A percentile compares a stretch with the other conserved stretches of the same genome.
Conservation (phyloP, 1,140 invertebrate genomes). For the Brachionus koreanus region DNA sequence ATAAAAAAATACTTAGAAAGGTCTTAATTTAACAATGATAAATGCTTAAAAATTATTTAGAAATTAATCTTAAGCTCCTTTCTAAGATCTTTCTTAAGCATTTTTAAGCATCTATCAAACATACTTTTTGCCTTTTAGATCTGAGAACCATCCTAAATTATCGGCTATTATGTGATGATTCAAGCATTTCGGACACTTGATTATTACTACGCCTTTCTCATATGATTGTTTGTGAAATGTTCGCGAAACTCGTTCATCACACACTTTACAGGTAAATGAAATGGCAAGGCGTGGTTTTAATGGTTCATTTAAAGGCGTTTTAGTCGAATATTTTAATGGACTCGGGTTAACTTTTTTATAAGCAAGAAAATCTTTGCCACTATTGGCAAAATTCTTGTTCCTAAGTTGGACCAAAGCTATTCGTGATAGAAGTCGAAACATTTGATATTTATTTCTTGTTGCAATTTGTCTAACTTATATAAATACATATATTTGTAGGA, state of each 20-base stretch:
- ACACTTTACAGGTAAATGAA: conserved; percentile 78
- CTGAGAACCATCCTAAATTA: conserved; percentile 81
- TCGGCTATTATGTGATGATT: conserved; percentile 87
- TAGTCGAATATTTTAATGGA: neutral
- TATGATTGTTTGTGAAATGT: conserved; percentile 80
- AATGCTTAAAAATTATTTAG: neutral
- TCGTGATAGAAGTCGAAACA: neutral
- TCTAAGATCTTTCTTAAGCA: neutral
- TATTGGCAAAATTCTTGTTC: neutral
- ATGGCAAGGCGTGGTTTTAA: conserved; percentile 37
- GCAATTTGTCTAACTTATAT: neutral
- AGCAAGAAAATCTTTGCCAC: neutral
- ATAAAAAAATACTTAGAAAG: neutral
- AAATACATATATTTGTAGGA: neutral
- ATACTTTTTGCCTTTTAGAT: conserved; percentile 66
- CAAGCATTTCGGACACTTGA: conserved; percentile 74
- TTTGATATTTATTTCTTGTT: neutral
- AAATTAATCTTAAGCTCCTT: neutral
- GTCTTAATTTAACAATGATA: neutral
- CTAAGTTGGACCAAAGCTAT: neutral
- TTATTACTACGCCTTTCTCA: conserved; percentile 77
- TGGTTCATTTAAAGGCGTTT: neutral
- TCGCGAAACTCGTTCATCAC: conserved; percentile 68
- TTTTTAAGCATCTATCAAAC: conserved; percentile 43
- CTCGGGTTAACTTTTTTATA: neutral